Conservation (phyloP, 2,888 invertebrate genomes). For the Julus scanicus region DNA sequence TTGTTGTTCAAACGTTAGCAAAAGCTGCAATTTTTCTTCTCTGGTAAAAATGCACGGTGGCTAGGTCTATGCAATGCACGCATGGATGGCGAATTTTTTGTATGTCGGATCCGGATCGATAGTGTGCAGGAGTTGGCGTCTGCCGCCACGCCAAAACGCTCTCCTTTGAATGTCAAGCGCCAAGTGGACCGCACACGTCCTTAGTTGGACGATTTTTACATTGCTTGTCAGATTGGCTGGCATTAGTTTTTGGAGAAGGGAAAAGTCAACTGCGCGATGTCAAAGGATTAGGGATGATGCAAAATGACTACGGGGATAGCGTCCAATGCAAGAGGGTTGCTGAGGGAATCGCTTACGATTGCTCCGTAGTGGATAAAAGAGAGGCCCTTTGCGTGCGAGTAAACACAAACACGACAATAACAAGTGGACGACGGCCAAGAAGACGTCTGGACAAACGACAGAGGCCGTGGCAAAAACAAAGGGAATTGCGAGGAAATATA, state of each 20-base stretch:
- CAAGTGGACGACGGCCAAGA: neutral
- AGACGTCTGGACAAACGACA: neutral
- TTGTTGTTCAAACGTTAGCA: neutral
- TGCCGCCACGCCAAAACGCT: neutral
- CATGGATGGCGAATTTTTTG: neutral
- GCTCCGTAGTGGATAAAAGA: neutral
- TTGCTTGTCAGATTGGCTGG: neutral
- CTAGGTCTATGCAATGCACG: no score
- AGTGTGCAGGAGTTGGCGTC: neutral
- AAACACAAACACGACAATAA: neutral
- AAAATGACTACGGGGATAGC: neutral
- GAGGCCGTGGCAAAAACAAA: no score
- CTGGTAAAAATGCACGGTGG: no score
- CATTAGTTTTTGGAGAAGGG: neutral
- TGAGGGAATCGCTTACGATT: neutral
- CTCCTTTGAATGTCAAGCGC: slow-evolving; percentile 1
- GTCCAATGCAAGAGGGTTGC: no score
- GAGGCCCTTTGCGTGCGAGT: no score
- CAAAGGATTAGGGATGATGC: slow-evolving; percentile 1
- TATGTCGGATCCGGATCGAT: neutral
- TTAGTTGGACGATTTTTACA: slow-evolving; percentile 1
- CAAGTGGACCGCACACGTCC: neutral
- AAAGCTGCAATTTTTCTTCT: neutral
- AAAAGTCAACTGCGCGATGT: slow-evolving; percentile 1
- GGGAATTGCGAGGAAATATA: no score